These are phyloP conservation scores for Xiphophorus hellerii DNA, from an alignment of 2,113 vertebrate genomes.

Conservation along the genomic window DNA sequence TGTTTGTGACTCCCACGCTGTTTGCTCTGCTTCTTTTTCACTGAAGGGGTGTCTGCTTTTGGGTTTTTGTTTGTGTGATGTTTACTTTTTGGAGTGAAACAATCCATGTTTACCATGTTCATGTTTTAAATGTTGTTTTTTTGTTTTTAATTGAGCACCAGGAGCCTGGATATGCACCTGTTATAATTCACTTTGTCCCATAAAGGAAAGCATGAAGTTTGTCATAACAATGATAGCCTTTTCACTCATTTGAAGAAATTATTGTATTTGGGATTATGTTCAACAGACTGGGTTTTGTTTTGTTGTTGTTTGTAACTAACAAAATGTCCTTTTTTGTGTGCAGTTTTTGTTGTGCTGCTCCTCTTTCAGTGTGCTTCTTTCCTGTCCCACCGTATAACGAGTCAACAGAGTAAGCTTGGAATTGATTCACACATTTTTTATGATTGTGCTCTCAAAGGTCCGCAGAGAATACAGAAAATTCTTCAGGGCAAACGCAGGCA, in stretches of 20 bases:
- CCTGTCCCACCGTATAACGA: constrained; percentile 3
- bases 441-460: constrained; percentile 82
- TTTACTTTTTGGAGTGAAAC: constrained; percentile 14
- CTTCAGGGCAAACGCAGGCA: constrained; percentile 97
- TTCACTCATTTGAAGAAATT: constrained; percentile 7
- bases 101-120: too few relatives aligned
- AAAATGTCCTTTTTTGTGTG: constrained; percentile 40
- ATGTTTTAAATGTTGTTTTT: constrained; percentile 4
- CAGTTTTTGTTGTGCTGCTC: constrained; percentile 7
- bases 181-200: constrained; percentile 43
- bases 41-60: constrained; percentile 38
- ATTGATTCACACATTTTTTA: constrained; percentile 29
- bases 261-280: constrained; percentile 22
- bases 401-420: background rate
- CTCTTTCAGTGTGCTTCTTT: constrained; percentile 5
- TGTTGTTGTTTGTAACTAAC: constrained; percentile 65
- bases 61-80: background rate
- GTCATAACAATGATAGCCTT: constrained; percentile 38
- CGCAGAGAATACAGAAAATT: constrained; percentile 97
- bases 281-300: constrained; percentile 28
- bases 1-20: constrained; percentile 12
- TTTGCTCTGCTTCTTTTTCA: constrained; percentile 18
- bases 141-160: constrained; percentile 50
- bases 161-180: constrained; percentile 20
- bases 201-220: constrained; percentile 48